Base-by-base conservation (phyloP, 2,113 vertebrate genomes). In the Pomatostomus ruficeps region DNA sequence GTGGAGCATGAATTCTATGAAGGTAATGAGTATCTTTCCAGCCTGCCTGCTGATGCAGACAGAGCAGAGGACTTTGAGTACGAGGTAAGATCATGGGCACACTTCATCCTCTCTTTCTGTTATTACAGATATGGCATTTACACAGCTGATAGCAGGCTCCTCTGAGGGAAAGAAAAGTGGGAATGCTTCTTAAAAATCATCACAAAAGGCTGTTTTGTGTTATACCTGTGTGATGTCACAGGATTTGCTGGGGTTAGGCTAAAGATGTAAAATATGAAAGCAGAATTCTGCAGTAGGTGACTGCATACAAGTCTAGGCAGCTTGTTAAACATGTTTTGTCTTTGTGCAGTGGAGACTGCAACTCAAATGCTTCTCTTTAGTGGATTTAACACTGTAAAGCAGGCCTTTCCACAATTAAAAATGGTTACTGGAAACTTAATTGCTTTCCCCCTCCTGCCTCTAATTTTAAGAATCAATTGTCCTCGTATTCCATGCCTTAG, bases 41-140 rank as follows among this genome's bases (percentile, higher is more conserved):
- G 98, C 89, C 92, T 99, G 95, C 98, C 98, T 61, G 98, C 97
- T 62, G 99, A 99, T 66, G 98, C 95, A 87, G 99, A 99, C 88
- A 98, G 99, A 98, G 96, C 98, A 29, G 99, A 99, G 58, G 99
- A 99, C 93, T 99, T 99, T 78, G 99, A 99, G 92, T 99, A 99
- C 38, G 99, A 99, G 99, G 99, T 99, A 98, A 98, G 98, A 95
- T 65, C 45, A 54, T 46, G 81, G 88, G 82, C 89, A 94, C 54
- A n/a, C 52, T 81, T 83, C 82, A 88, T 35, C 33, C 24, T 88
- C 51, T 83, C 79, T 87, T 89, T 85, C 40, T 85, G 19, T 95
- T 66, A 66, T 58, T 91, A 84, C 58, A 77, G 86, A 85, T 71
- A 40, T 12, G 29, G 12, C 83, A 76, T 96, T 61, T 96, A 54